Percentiles rank a stretch among this genome's conserved stretches.
Evolutionary conservation across 2,113 vertebrate species (phyloP).

Genomic region (Aramus guarauna): DNA sequence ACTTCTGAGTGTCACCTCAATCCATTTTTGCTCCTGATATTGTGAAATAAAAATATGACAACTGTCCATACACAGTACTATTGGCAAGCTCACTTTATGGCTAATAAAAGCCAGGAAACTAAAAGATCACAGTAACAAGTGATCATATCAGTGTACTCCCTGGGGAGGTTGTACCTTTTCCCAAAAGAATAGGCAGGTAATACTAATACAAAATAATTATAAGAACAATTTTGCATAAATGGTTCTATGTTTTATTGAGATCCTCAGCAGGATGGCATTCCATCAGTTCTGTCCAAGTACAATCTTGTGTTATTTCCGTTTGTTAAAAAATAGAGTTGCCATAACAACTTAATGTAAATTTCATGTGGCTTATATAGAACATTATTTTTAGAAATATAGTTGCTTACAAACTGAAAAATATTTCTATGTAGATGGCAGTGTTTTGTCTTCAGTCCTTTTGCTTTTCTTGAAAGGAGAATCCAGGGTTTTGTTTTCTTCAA

Average conservation of each 20-base stretch:
- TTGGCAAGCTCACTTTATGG: neutral
- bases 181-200: neutral
- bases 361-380: neutral
- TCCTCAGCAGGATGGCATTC: neutral
- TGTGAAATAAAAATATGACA: neutral
- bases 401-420: neutral
- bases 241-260: neutral
- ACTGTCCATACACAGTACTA: neutral
- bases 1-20: neutral
- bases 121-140: neutral
- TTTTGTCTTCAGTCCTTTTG: neutral
- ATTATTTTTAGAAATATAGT: neutral
- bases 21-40: neutral
- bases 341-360: conserved; percentile 9
- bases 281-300: neutral
- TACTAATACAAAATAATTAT: neutral
- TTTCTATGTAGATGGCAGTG: neutral
- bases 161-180: neutral
- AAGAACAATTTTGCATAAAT: neutral
- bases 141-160: neutral
- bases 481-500: neutral
- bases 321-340: neutral
- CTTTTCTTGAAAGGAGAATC: neutral
- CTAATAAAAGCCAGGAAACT: neutral
- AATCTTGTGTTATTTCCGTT: neutral